Conservation (phyloP, 2,113 vertebrate species). For the Gadus chalcogrammus region DNA sequence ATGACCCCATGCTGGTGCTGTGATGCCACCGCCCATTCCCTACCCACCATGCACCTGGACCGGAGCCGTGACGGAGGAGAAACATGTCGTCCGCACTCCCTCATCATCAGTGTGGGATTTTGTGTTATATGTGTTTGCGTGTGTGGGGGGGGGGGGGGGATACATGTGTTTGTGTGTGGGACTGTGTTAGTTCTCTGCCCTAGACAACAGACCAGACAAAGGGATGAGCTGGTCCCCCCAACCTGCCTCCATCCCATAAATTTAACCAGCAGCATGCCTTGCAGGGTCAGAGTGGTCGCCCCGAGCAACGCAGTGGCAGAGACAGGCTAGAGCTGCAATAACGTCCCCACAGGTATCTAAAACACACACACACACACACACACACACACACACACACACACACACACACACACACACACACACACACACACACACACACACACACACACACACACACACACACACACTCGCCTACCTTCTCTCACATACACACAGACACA, state of each 20-base stretch:
- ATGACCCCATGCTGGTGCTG: constrained; percentile 68
- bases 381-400: constrained; percentile 20
- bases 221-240: constrained; percentile 63
- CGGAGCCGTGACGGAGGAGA: constrained; percentile 41
- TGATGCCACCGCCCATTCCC: constrained; percentile 72
- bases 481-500: constrained; percentile 1
- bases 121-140: constrained; percentile 27
- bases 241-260: constrained; percentile 62
- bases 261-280: constrained; percentile 73
- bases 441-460: background rate
- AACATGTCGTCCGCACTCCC: constrained; percentile 28
- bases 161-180: constrained; percentile 51
- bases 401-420: constrained; percentile 8
- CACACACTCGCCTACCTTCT: too few species aligned
- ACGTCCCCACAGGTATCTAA: constrained; percentile 56
- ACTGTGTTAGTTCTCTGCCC: constrained; percentile 62
- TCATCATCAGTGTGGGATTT: constrained; percentile 49
- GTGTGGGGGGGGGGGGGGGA: constrained; percentile 22
- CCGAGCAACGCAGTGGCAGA: constrained; percentile 52
- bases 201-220: constrained; percentile 62
- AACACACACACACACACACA: constrained; percentile 19
- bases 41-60: constrained; percentile 75
- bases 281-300: constrained; percentile 58
- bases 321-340: constrained; percentile 42
- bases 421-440: constrained; percentile 1